Conservation (phyloP, 2,888 invertebrate species). For the Heliconius ismenius region DNA sequence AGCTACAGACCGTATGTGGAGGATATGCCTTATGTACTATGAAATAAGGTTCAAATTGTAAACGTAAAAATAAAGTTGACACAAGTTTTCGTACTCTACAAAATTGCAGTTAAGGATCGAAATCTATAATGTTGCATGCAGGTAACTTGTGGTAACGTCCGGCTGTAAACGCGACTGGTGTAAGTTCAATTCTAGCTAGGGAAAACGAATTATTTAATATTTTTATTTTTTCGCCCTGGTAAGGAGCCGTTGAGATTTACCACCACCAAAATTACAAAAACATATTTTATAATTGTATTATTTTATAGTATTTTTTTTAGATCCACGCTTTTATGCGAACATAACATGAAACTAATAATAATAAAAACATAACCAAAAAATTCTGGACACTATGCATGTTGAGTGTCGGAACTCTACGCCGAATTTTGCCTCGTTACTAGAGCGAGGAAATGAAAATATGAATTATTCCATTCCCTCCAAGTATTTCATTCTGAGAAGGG, state of each 20-base stretch:
- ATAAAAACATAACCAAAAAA: too few species aligned
- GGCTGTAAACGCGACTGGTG: too few species aligned
- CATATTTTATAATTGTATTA: too few species aligned
- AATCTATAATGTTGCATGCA: constrained; percentile 20
- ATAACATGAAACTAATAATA: too few species aligned
- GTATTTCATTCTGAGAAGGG: too few species aligned
- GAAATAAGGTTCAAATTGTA: constrained; percentile 25
- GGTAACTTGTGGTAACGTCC: background rate
- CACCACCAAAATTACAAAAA: too few species aligned
- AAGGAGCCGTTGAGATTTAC: too few species aligned
- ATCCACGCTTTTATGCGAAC: too few species aligned
- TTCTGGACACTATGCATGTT: background rate
- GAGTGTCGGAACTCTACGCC: background rate
- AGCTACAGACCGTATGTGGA: constrained; percentile 1
- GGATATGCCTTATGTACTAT: background rate
- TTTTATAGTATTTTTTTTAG: background rate
- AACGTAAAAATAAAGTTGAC: constrained; percentile 11
- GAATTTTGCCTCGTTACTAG: background rate
- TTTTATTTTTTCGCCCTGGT: too few species aligned
- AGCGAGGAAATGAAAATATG: background rate
- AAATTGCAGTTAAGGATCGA: constrained; percentile 36
- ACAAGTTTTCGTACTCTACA: constrained; percentile 35
- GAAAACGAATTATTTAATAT: too few species aligned
- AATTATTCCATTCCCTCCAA: background rate
- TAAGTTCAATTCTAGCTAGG: too few species aligned